Evolutionary conservation across 2,113 vertebrate genomes (phyloP).

Genomic region (Ptilonorhynchus violaceus): DNA sequence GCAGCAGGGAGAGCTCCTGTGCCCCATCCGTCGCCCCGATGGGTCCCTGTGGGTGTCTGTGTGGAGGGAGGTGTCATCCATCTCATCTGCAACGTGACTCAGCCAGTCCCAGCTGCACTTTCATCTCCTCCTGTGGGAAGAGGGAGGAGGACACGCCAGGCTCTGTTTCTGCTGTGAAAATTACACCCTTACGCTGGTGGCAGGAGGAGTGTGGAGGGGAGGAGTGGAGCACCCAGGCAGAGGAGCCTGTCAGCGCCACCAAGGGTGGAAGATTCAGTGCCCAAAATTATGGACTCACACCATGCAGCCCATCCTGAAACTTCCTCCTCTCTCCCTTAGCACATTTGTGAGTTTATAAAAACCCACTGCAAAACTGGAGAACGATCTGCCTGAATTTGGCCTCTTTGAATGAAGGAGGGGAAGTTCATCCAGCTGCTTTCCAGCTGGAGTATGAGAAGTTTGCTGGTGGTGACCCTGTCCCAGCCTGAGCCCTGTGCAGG

Average conservation of each 20-base stretch:
- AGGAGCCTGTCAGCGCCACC: not conserved
- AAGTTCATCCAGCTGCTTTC: not conserved
- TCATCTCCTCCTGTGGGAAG: not conserved
- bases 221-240: not conserved
- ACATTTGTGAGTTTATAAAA: not conserved
- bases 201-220: not conserved
- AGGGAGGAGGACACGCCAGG: not conserved
- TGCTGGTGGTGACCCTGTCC: not conserved
- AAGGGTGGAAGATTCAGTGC: not conserved
- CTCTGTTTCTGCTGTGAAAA: conserved; percentile 8
- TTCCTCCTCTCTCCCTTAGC: not conserved
- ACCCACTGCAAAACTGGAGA: not conserved
- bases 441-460: fast-evolving
- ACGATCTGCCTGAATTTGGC: not conserved
- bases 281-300: not conserved
- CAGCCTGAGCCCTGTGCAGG: not conserved
- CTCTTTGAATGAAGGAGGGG: not conserved
- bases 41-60: not conserved
- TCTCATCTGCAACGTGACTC: conserved; percentile 6
- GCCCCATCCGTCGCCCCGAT: not conserved
- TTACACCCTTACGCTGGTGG: not conserved
- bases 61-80: not conserved
- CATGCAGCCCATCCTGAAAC: not conserved
- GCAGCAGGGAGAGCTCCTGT: not conserved
- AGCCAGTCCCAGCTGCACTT: conserved; percentile 35